Evolutionary conservation across 2,888 invertebrate species (phyloP).

Genomic region (Cheilosia scutellata): DNA sequence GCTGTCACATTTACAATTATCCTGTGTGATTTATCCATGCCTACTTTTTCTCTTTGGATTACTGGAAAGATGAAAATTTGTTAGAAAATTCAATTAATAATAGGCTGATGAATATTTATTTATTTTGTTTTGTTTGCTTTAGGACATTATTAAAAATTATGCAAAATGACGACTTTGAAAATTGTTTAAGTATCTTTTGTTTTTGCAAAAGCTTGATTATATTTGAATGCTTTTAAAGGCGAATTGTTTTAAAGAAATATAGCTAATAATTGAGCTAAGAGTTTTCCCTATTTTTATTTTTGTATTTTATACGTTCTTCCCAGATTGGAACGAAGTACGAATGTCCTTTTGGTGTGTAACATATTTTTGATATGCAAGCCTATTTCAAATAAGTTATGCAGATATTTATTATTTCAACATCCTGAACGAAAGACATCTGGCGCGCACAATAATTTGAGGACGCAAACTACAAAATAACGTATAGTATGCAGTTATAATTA

Average conservation of each 20-base stretch:
- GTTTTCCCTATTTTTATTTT: background rate
- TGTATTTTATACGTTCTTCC: no score
- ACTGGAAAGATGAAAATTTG: constrained; percentile 50
- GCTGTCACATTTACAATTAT: constrained; percentile 43
- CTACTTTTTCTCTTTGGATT: constrained; percentile 66
- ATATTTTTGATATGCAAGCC: no score
- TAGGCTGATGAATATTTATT: background rate
- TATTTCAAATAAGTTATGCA: no score
- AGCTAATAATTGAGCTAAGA: background rate
- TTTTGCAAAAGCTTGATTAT: constrained; percentile 16
- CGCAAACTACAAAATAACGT: no score
- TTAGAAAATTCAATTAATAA: constrained; percentile 1
- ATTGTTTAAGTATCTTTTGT: background rate
- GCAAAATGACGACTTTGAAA: constrained; percentile 66
- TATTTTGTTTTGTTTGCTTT: constrained; percentile 13
- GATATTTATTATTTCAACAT: no score
- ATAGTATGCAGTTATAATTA: no score
- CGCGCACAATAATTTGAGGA: no score
- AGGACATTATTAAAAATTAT: constrained; percentile 13
- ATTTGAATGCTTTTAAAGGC: background rate
- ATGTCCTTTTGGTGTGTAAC: no score
- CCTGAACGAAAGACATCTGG: no score
- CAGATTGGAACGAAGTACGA: no score
- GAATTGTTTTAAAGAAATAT: background rate
- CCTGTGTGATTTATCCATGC: constrained; percentile 43